Evolutionary conservation across 2,113 vertebrate genomes (phyloP), one percentile per base, ranked within the genome.

Genomic region (Pelvicachromis taeniatus): DNA sequence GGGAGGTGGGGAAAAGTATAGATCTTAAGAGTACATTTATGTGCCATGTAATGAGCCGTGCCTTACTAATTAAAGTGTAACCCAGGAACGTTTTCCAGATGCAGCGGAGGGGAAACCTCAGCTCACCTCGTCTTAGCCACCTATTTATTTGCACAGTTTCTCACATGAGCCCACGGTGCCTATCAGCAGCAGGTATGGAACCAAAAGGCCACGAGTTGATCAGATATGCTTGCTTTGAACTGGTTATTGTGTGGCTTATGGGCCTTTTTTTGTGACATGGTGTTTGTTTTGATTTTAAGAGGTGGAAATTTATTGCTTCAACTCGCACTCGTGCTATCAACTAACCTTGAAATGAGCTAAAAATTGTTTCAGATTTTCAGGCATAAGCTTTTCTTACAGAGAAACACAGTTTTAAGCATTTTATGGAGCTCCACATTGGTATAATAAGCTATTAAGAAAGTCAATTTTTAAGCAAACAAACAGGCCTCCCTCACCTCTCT

Each of bases 11-110:
- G 40, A 58, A 61, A 61, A 21, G 83, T 42, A 53, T 86, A 86
- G 83, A 92, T 88, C 82, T 83, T 78, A 80, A 58, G 77, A 86
- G 88, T 29, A 63, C 92, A 91, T 91, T 92, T 89, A 90, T 87
- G 83, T 50, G 45, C 53, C 13, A 45, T 82, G 87, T 93, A 94
- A 94, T 93, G 94, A 92, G 89, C 87, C 83, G 35, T 91, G 88
- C 26, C 85, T 86, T 58, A 19, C 78, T 89, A 89, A 91, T 92
- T 92, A 90, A 92, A 92, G 87, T 80, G 84, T 52, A 88, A 83
- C 85, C 82, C 38, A 54, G 85, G 35, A 87, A 84, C 45, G 50
- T 90, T 91, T 91, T 92, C 87, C 91, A 85, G 78, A 55, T 45
- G 78, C 54, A 68, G 81, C 38, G 26, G 50, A 89, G 85, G 19